phyloP scores from a whole-genome alignment of 1,140 invertebrate genomes.

The Lordiphosa mommai region DNA sequence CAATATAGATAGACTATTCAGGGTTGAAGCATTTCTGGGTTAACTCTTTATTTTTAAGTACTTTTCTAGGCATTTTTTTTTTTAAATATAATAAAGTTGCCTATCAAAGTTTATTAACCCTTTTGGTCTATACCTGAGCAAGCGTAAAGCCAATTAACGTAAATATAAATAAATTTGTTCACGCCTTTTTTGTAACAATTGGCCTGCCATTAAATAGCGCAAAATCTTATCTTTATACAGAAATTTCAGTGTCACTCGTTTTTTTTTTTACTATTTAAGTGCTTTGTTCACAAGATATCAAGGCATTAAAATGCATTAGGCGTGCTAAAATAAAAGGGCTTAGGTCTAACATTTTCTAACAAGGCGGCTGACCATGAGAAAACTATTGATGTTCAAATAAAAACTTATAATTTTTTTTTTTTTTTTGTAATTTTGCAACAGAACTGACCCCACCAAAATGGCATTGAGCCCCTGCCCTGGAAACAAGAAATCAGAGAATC shows the following conservation, averaged over 20 bases:
- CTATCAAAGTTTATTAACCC: not conserved
- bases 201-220: too few relatives aligned
- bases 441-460: slow-evolving; percentile 13
- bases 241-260: slow-evolving; percentile 1
- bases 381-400: not conserved
- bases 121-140: not conserved
- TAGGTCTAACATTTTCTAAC: not conserved
- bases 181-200: not conserved
- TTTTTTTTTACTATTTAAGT: too few relatives aligned
- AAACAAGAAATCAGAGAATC: slow-evolving; percentile 6
- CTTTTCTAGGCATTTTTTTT: too few relatives aligned
- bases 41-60: too few relatives aligned
- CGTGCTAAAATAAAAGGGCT: not conserved
- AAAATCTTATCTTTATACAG: slow-evolving; percentile 4
- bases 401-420: not conserved
- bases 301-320: slow-evolving; percentile 15
- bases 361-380: not conserved
- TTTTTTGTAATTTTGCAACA: slow-evolving; percentile 12
- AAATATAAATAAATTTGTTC: not conserved
- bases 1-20: too few relatives aligned
- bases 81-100: too few relatives aligned
- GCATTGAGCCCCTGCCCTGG: slow-evolving; percentile 16
- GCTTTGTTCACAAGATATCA: not conserved
- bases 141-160: not conserved
- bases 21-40: too few relatives aligned